A percentile compares a stretch with the other conserved stretches of the same genome.
These are phyloP conservation scores for Acrobasis suavella DNA, from an alignment of 2,888 invertebrate genomes.

Conservation along the genomic window DNA sequence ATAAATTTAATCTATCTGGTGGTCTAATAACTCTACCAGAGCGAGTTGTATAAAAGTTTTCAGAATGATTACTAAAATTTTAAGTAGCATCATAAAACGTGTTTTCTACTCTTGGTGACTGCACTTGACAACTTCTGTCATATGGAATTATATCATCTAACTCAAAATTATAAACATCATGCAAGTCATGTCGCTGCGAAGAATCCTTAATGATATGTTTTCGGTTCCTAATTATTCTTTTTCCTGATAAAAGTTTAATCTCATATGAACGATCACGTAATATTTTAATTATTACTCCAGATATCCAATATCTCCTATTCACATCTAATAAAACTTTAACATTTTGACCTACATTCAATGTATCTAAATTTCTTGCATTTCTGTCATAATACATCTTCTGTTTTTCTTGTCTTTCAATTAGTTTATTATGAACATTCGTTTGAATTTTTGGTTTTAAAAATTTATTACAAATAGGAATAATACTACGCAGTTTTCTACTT, in stretches of 20 bases:
- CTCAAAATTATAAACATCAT: too few relatives aligned
- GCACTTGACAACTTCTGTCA: too few relatives aligned
- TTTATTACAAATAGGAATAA: background rate
- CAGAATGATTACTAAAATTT: too few relatives aligned
- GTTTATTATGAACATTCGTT: background rate
- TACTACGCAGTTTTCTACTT: background rate
- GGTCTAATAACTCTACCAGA: too few relatives aligned
- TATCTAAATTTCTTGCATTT: background rate
- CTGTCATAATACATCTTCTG: constrained; percentile 3
- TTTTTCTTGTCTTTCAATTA: background rate
- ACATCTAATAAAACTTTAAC: constrained; percentile 1
- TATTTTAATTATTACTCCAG: background rate
- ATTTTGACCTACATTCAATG: background rate
- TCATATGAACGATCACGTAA: background rate
- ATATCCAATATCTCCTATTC: background rate
- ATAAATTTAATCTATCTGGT: too few relatives aligned
- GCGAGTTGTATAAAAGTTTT: too few relatives aligned
- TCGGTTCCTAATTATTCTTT: background rate
- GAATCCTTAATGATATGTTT: background rate
- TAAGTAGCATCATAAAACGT: too few relatives aligned
- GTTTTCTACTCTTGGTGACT: too few relatives aligned
- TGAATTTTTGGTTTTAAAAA: constrained; percentile 1
- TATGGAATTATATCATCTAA: too few relatives aligned
- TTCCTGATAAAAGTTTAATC: background rate
- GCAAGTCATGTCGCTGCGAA: too few relatives aligned